A percentile compares a stretch with the other conserved stretches of the same genome.
Conservation (phyloP, 1,140 invertebrate genomes). For the Zaprionus davidi region DNA sequence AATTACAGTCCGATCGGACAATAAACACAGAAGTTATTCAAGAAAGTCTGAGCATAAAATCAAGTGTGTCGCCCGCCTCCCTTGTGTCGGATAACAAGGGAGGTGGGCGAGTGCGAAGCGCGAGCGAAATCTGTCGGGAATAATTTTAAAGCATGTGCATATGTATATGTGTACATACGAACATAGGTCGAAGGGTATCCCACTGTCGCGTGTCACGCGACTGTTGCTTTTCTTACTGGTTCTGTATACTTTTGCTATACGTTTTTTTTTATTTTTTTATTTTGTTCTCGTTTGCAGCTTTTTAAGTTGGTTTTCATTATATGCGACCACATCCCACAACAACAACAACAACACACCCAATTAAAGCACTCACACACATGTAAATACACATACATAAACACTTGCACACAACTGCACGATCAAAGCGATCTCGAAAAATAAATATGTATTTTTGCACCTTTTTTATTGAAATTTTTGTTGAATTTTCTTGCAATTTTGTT, state of each 20-base stretch:
- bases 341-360: constrained; percentile 2
- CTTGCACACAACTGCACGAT: not conserved
- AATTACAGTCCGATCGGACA: too few relatives aligned
- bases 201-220: too few relatives aligned
- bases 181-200: too few relatives aligned
- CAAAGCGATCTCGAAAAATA: not conserved
- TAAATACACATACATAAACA: constrained; percentile 28
- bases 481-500: not conserved
- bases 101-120: too few relatives aligned
- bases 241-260: constrained; percentile 13
- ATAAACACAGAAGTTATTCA: too few relatives aligned
- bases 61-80: too few relatives aligned
- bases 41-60: too few relatives aligned
- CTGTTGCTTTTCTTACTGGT: too few relatives aligned
- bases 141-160: too few relatives aligned
- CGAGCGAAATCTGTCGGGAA: too few relatives aligned
- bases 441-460: not conserved
- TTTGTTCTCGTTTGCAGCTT: constrained; percentile 35
- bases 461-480: not conserved
- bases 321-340: constrained; percentile 11
- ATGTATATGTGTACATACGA: too few relatives aligned
- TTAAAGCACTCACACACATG: constrained; percentile 20
- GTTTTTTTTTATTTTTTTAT: constrained; percentile 10
- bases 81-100: too few relatives aligned
- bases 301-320: constrained; percentile 36